These are phyloP conservation scores for Macrosiphum euphorbiae DNA, from an alignment of 2,888 invertebrate genomes.

Conservation along the genomic window DNA sequence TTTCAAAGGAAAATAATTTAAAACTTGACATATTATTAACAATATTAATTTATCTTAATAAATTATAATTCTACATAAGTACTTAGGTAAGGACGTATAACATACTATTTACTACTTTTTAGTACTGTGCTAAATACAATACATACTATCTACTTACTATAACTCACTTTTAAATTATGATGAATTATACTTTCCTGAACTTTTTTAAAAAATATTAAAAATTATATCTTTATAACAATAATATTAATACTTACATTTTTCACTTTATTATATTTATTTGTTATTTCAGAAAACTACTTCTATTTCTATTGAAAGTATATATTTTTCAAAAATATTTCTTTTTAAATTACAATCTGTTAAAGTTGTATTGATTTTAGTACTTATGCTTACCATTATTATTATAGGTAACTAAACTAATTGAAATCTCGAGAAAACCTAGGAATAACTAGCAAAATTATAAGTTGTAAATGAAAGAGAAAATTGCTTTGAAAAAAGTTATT, in stretches of 20 bases:
- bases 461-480: not conserved
- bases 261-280: not conserved
- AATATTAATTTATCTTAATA: not conserved
- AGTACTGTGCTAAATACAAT: not conserved
- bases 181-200: not conserved
- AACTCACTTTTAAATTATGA: not conserved
- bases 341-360: not conserved
- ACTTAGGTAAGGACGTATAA: not conserved
- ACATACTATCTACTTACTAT: not conserved
- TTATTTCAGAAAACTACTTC: not conserved
- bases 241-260: not conserved
- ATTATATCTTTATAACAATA: not conserved
- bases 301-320: not conserved
- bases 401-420: not conserved
- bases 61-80: not conserved
- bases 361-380: not conserved
- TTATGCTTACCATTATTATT: not conserved
- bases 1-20: not conserved
- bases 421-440: not conserved
- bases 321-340: not conserved
- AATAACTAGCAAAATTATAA: not conserved
- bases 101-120: not conserved
- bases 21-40: not conserved
- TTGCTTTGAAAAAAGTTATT: not conserved
- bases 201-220: not conserved